Conservation (phyloP, 2,888 invertebrate species). For the Papilio elwesi region DNA sequence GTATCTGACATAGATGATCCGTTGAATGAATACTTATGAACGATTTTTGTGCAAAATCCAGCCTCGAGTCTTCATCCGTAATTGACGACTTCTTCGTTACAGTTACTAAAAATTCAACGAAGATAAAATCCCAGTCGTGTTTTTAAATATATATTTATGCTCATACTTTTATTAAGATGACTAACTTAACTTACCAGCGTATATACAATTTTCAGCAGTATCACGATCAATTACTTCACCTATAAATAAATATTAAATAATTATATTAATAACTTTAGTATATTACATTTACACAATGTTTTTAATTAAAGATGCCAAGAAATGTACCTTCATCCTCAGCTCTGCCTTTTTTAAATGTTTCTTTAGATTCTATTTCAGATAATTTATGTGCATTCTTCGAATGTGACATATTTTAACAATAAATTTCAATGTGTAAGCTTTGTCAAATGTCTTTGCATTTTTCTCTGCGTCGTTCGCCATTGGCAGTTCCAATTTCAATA, state of each 20-base stretch:
- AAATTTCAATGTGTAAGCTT: constrained; percentile 78
- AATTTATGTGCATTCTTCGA: constrained; percentile 76
- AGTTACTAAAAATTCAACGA: constrained; percentile 64
- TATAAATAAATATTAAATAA: constrained; percentile 67
- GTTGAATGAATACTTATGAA: constrained; percentile 81
- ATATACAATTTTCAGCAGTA: constrained; percentile 66
- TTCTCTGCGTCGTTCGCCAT: constrained; percentile 59
- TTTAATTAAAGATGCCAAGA: constrained; percentile 3
- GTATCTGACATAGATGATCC: constrained; percentile 74
- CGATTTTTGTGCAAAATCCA: constrained; percentile 71
- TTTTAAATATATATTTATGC: constrained; percentile 21
- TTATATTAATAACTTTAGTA: constrained; percentile 39
- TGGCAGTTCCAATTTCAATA: constrained; percentile 73
- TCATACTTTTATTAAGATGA: background rate
- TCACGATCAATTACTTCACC: constrained; percentile 63
- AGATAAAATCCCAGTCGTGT: constrained; percentile 2
- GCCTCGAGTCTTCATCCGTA: constrained; percentile 56
- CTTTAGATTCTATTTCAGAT: constrained; percentile 69
- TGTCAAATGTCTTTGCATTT: constrained; percentile 79
- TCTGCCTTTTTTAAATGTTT: constrained; percentile 57
- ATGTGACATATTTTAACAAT: constrained; percentile 81
- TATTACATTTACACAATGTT: constrained; percentile 13
- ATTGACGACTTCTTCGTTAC: constrained; percentile 71
- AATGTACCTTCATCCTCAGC: constrained; percentile 66
- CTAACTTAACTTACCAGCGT: constrained; percentile 69